Evolutionary conservation across 2,113 vertebrate genomes (phyloP), one percentile per base, ranked within the genome.

Genomic region (Actinemys pallida): DNA sequence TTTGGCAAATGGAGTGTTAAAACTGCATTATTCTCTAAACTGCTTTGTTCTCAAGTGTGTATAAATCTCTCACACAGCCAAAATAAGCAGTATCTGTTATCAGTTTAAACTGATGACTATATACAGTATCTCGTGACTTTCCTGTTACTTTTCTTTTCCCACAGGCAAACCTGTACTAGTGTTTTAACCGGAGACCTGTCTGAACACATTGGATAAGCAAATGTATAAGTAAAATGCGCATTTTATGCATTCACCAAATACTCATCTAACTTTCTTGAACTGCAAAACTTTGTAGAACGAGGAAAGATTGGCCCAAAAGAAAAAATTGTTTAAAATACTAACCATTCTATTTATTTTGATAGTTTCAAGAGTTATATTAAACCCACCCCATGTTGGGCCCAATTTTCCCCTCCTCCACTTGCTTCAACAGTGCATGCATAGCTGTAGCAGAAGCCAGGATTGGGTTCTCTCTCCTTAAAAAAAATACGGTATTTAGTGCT

Each of bases 1-100:
- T 90, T 83, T 90, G 19, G 65, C 11, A 89, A 87, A 69, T 81
- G 5, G 92, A 87, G 57, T 84, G 88, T 39, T 89, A 90, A 95
- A 83, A 35, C 6, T 85, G 20, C 1, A 0, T 20, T 35, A 35
- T 65, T 65, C 14, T 65, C 31, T 65, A n/a, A 62, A 65, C 31
- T 65, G 62, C 62, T 10, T 69, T 93, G 69, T 81, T 83, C 75
- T 88, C 94, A 72, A 79, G 42, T 87, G 57, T 50, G 39, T 90
- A 39, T 85, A 89, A 85, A 81, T 25, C 50, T 75, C 9, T 72
- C 39, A 75, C 29, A 57, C 24, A 54, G 13, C 29, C 75, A 47
- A 89, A 93, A 62, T 47, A 87, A 86, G 87, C 16, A 87, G n/a
- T 5, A 84, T 39, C 24, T 79, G 10, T 93, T 75, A 75, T 13